Conservation (phyloP, 2,888 invertebrate species). For the Trissolcus brochymenae region DNA sequence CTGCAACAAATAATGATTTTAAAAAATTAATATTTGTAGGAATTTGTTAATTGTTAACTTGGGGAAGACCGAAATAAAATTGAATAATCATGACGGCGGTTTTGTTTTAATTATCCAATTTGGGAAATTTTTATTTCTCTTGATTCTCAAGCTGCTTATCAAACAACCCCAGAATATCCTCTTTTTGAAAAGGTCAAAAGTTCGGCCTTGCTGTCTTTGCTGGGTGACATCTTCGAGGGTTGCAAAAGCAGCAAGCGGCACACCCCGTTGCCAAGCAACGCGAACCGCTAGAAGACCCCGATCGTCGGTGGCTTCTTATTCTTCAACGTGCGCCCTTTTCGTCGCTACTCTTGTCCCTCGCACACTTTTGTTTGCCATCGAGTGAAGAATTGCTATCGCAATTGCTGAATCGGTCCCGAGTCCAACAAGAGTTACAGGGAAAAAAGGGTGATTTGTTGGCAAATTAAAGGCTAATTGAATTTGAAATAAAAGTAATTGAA, state of each 20-base stretch:
- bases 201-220: conserved; percentile 62
- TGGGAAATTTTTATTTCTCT: too few relatives aligned
- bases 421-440: neutral
- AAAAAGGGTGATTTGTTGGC: neutral
- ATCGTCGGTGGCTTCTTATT: conserved; percentile 46
- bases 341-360: conserved; percentile 45
- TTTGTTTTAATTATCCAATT: too few relatives aligned
- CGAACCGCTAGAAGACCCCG: conserved; percentile 52
- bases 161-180: conserved; percentile 55
- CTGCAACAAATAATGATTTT: too few relatives aligned
- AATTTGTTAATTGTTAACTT: too few relatives aligned
- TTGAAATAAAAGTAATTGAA: conserved; percentile 1
- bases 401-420: conserved; percentile 4
- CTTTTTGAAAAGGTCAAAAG: conserved; percentile 69
- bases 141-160: conserved; percentile 22
- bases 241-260: conserved; percentile 38
- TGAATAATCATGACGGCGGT: too few relatives aligned
- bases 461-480: conserved; percentile 4
- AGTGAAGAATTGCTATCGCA: conserved; percentile 4
- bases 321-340: conserved; percentile 57
- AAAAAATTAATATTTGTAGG: too few relatives aligned
- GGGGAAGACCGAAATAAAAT: too few relatives aligned
- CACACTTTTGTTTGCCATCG: conserved; percentile 5
- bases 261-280: conserved; percentile 65
- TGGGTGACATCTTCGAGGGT: conserved; percentile 65